phyloP scores from a whole-genome alignment of 2,888 invertebrate species.

The Chloroclystis v-ata region DNA sequence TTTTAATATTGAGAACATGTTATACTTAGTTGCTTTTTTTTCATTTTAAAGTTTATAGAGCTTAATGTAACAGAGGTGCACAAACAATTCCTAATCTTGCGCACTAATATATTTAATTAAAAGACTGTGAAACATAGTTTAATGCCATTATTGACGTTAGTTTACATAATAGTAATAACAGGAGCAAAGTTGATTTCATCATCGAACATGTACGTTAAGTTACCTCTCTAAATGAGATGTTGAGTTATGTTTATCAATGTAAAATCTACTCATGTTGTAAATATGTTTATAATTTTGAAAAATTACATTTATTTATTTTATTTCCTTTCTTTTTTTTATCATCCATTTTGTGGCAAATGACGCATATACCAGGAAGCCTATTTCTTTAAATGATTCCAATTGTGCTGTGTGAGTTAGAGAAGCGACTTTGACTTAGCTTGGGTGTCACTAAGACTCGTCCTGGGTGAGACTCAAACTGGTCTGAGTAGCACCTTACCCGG shows the following conservation, averaged over 20 bases:
- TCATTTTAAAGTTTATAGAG: conserved; percentile 5
- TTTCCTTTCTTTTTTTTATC: conserved; percentile 56
- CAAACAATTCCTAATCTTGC: conserved; percentile 35
- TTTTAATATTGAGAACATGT: neutral
- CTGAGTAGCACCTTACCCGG: too few relatives aligned
- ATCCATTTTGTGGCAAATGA: conserved; percentile 59
- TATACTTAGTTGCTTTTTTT: neutral
- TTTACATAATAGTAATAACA: conserved; percentile 40
- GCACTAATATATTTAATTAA: conserved; percentile 57
- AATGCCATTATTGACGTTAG: conserved; percentile 61
- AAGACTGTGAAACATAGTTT: conserved; percentile 69
- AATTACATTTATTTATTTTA: conserved; percentile 76
- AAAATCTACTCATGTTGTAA: conserved; percentile 66
- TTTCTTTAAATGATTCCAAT: conserved; percentile 15
- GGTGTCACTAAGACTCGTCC: neutral
- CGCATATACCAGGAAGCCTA: conserved; percentile 54
- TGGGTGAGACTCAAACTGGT: too few relatives aligned
- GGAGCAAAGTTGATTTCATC: conserved; percentile 36
- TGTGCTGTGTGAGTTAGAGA: conserved; percentile 32
- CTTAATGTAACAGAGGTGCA: conserved; percentile 23
- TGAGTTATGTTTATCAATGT: conserved; percentile 44
- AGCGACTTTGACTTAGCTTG: conserved; percentile 33
- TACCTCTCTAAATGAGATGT: conserved; percentile 33
- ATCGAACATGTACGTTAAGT: conserved; percentile 38
- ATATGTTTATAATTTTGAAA: conserved; percentile 63